Evolutionary conservation across 2,797 vertebrate species (phyloP), one percentile per base, ranked within the genome.

Genomic region (Onychomys torridus): DNA sequence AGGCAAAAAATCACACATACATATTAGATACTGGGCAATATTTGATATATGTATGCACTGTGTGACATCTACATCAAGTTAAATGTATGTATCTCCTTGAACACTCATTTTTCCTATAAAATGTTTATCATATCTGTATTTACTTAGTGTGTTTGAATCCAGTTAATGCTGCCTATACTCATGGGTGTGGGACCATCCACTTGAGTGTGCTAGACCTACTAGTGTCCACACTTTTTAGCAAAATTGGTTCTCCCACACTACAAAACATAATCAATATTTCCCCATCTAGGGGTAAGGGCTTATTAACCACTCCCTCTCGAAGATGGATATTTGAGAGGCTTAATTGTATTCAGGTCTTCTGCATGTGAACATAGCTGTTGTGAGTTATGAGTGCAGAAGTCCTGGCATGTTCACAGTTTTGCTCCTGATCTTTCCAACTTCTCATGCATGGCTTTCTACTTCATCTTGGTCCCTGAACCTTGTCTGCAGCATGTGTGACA

Each of bases 401-500:
- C 14, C 40, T 32, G 29, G 21, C 27, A 63, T 65, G 21, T 12
- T 9, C 61, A 34, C 16, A 7, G 40, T 3, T 3, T 65, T 65
- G 10, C 0, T 11, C 10, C 19, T 46, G 32, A 49, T 29, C 29
- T 11, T 4, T 0, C 19, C 19, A 25, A 49, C 3, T 23, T n/a
- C 29, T 67, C 40, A 34, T 19, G 46, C 5, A n/a, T 8, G 4
- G 1, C 40, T 67, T 23, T 4, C 1, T 49, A 34, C 21, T 19
- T 85, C 27, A 19, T 6, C 6, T 49, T 85, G 17, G 29, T 65
- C 5, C 40, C n/a, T 34, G 40, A 84, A 1, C 11, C 29, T 49
- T 4, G 0, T 65, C 29, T 32, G 17, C 1, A 29, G 1, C 1
- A 29, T 32, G 1, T 40, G 27, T 43, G 37, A 32, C 19, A 11